Base-by-base conservation (phyloP, 1,140 invertebrate genomes). In the Vanessa tameamea region DNA sequence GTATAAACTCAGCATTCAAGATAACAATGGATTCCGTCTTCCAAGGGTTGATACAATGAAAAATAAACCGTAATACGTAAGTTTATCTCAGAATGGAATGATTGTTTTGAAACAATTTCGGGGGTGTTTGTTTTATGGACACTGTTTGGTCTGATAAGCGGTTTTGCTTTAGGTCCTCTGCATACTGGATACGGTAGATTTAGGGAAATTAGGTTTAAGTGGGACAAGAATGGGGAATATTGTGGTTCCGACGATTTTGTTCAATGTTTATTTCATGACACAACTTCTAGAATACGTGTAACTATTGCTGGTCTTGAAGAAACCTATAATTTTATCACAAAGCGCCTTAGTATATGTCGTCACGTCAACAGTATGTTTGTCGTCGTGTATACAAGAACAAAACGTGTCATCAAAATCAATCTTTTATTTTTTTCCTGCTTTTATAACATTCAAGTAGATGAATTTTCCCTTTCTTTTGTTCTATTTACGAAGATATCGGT, bases 91-190 rank as follows among this genome's bases (percentile, higher is more conserved):
- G 0, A n/a, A 20, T 15, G 47, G 55, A 75, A 75, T 75, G 68
- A 75, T 71, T 75, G 73, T 75, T 75, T 70, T 75, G 73, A 69
- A 71, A 70, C 73, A 75, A 75, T 75, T 75, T 75, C 13, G 47
- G 64, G 51, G 64, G 26, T 75, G 73, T 75, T 75, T 75, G 69
- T 47, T 67, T 75, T 75, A 75, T 71, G 50, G 64, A 20, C 68
- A 69, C 68, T 71, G 73, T 70, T 71, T 20, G 26, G 69, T 75
- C 51, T 75, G 73, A 75, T 75, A 75, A 75, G 73, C 73, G 73
- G 69, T 70, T 75, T 75, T 66, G 63, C 50, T 47, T 71, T 69
- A 69, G 53, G 64, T 71, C 68, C 68, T 61, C 31, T 47, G 68
- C 64, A 67, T 67, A 75, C 55, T 71, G 48, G 31, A 37, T 69